These are phyloP conservation scores for Halcyon senegalensis DNA, from an alignment of 2,113 vertebrate species.

Conservation along the genomic window DNA sequence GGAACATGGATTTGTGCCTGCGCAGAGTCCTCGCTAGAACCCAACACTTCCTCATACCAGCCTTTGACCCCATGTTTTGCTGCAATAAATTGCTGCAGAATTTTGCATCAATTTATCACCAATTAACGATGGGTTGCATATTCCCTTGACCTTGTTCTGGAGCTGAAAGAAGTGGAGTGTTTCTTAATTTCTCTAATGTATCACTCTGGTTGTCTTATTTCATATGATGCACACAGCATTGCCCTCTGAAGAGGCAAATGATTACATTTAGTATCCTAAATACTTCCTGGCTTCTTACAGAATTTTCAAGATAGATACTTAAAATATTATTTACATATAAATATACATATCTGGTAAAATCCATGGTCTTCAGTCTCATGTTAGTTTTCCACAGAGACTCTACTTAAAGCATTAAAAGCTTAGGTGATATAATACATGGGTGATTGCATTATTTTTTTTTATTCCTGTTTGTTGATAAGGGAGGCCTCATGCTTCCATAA, in stretches of 20 bases:
- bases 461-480: background rate
- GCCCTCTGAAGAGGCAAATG: background rate
- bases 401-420: background rate
- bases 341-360: background rate
- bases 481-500: background rate
- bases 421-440: background rate
- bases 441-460: background rate
- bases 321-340: background rate
- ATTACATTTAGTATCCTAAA: background rate
- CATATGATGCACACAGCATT: background rate
- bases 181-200: background rate
- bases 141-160: background rate
- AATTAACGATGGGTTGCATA: background rate
- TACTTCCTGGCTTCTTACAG: background rate
- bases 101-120: background rate
- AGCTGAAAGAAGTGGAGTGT: background rate
- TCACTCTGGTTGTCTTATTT: background rate
- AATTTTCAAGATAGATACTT: background rate
- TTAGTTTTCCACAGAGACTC: background rate
- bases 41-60: background rate
- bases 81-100: background rate
- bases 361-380: background rate
- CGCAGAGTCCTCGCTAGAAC: background rate
- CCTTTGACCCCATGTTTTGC: background rate
- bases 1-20: background rate